A percentile compares a stretch with the other conserved stretches of the same genome.
These are phyloP conservation scores for Perccottus glenii DNA, from an alignment of 2,113 vertebrate genomes.

Conservation along the genomic window DNA sequence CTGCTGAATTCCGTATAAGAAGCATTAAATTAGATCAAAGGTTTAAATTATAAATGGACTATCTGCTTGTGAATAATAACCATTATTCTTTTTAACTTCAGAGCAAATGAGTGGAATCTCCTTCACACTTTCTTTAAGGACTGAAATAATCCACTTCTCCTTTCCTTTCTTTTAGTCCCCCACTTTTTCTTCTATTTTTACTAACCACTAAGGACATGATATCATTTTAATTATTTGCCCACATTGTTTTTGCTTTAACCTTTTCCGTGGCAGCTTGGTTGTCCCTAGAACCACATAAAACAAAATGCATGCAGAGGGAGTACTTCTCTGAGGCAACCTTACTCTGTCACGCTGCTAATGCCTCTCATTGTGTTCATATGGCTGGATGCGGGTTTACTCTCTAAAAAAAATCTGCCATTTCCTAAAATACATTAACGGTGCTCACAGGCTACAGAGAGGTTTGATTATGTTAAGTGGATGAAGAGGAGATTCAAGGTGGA, in stretches of 20 bases:
- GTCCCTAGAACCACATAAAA: conserved; percentile 55
- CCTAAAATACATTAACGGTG: conserved; percentile 19
- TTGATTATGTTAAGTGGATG: conserved; percentile 31
- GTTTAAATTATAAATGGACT: conserved; percentile 52
- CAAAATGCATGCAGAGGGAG: conserved; percentile 41
- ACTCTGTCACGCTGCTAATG: conserved; percentile 44
- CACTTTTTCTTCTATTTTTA: neutral
- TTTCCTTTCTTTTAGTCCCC: neutral
- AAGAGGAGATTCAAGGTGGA: conserved; percentile 25
- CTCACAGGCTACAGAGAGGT: conserved; percentile 1
- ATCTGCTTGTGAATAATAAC: conserved; percentile 52
- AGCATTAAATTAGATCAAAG: conserved; percentile 59
- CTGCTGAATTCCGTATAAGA: conserved; percentile 36
- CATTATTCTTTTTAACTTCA: conserved; percentile 50
- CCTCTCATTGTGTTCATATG: conserved; percentile 21
- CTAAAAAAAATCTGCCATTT: neutral
- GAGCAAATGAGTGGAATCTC: neutral
- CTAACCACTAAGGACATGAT: conserved; percentile 28
- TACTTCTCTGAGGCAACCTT: conserved; percentile 29
- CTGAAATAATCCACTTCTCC: conserved; percentile 5
- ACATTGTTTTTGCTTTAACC: conserved; percentile 53
- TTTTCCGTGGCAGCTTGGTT: conserved; percentile 40
- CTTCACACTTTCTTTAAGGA: conserved; percentile 18
- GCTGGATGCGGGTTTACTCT: conserved; percentile 6
- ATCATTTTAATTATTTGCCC: conserved; percentile 55